Evolutionary conservation across 1,140 invertebrate genomes (phyloP).

Genomic region (Maniola jurtina): DNA sequence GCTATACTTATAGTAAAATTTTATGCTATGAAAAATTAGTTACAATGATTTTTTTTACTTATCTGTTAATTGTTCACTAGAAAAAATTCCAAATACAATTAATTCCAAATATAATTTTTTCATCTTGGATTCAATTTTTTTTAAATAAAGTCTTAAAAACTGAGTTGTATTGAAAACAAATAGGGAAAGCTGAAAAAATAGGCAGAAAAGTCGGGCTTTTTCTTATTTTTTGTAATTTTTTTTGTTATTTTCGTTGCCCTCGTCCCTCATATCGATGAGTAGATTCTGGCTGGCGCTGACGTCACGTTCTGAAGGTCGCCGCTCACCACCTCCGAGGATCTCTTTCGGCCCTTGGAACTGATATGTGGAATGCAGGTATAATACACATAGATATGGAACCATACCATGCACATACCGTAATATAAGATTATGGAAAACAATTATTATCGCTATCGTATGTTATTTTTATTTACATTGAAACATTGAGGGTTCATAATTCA

Average conservation of each 20-base stretch:
- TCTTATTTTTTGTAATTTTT: constrained; percentile 33
- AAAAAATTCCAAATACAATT: too few relatives aligned
- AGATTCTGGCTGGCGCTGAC: constrained; percentile 68
- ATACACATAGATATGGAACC: constrained; percentile 7
- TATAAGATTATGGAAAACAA: neutral
- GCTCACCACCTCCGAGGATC: constrained; percentile 65
- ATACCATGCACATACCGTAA: neutral
- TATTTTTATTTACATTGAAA: too few relatives aligned
- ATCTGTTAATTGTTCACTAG: too few relatives aligned
- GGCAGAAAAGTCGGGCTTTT: constrained; percentile 6
- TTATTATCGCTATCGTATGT: too few relatives aligned
- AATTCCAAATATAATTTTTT: too few relatives aligned
- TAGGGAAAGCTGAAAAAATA: neutral
- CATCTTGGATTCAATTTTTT: too few relatives aligned
- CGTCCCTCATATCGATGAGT: constrained; percentile 39
- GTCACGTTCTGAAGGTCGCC: constrained; percentile 48
- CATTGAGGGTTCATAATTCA: too few relatives aligned
- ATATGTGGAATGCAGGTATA: constrained; percentile 44
- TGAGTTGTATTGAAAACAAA: constrained; percentile 3
- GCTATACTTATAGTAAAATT: neutral
- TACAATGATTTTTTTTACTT: too few relatives aligned
- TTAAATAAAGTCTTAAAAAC: too few relatives aligned
- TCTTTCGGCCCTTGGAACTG: constrained; percentile 77
- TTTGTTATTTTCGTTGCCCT: constrained; percentile 44
- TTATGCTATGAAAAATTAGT: neutral